Percentiles rank a stretch among this genome's conserved stretches.
Conservation (phyloP, 1,140 invertebrate species). For the Tenebrio molitor region DNA sequence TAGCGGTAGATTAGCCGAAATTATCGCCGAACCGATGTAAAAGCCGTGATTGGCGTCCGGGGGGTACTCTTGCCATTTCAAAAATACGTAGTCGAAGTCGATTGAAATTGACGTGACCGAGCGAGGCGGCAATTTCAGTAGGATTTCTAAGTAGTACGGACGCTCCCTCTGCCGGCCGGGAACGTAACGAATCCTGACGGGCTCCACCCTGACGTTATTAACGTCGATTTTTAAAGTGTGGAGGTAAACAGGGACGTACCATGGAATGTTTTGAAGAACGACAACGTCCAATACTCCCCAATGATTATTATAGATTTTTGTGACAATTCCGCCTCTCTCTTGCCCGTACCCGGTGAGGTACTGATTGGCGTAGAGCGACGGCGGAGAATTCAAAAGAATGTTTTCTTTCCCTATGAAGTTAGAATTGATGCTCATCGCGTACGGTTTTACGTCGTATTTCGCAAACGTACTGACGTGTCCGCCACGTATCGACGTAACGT, state of each 20-base stretch:
- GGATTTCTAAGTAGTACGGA: conserved; percentile 92
- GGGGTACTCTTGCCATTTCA: conserved; percentile 99
- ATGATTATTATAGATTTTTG: conserved; percentile 84
- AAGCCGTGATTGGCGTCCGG: conserved; percentile 99
- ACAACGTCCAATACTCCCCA: conserved; percentile 78
- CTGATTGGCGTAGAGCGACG: conserved; percentile 82
- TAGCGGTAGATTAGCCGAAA: conserved; percentile 83
- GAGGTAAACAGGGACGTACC: conserved; percentile 94
- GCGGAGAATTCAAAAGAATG: conserved; percentile 71
- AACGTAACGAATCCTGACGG: conserved; percentile 76
- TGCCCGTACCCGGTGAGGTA: conserved; percentile 89
- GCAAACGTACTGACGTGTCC: conserved; percentile 76
- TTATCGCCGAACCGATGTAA: conserved; percentile 89
- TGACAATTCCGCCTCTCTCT: conserved; percentile 88
- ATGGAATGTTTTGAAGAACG: conserved; percentile 88
- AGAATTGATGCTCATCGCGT: conserved; percentile 79
- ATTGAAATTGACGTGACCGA: conserved; percentile 87
- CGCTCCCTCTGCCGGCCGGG: conserved; percentile 87
- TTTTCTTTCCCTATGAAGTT: conserved; percentile 68
- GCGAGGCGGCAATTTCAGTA: conserved; percentile 82
- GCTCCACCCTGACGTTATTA: conserved; percentile 72
- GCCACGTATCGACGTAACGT: conserved; percentile 74
- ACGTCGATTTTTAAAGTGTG: conserved; percentile 85
- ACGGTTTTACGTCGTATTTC: conserved; percentile 76
- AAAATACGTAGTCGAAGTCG: conserved; percentile 93